Percentiles rank a stretch among this genome's conserved stretches.
Evolutionary conservation across 2,888 invertebrate species (phyloP).

Genomic region (Rapana venosa): DNA sequence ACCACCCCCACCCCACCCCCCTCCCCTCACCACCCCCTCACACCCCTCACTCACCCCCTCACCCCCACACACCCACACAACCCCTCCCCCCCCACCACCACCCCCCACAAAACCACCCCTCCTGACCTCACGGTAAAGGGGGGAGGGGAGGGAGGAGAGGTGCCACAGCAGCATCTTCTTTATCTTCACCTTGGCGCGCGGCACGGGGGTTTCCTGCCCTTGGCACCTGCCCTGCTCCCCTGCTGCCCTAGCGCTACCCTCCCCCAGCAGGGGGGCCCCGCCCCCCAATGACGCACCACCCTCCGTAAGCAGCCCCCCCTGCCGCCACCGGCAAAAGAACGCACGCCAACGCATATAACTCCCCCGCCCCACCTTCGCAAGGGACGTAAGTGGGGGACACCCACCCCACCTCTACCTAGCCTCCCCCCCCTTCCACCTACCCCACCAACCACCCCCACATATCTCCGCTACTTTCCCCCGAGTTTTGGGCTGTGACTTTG

Average conservation of each 20-base stretch:
- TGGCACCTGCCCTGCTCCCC: neutral
- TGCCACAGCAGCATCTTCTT: constrained; percentile 73
- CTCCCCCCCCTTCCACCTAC: neutral
- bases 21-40: neutral
- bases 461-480: too few relatives aligned
- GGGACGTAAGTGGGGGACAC: constrained; percentile 63
- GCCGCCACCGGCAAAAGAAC: constrained; percentile 62
- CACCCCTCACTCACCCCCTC: neutral
- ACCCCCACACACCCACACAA: neutral
- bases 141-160: constrained; percentile 55
- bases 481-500: neutral
- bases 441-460: too few relatives aligned
- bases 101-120: too few relatives aligned
- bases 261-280: constrained; percentile 42
- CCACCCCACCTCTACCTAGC: neutral
- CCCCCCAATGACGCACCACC: constrained; percentile 68
- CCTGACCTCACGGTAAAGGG: too few relatives aligned
- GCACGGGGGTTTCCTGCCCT: constrained; percentile 68
- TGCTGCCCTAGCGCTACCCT: neutral
- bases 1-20: neutral
- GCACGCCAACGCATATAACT: constrained; percentile 60
- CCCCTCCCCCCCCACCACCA: constrained; percentile 18
- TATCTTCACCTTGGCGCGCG: constrained; percentile 75
- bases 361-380: constrained; percentile 55
- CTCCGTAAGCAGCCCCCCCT: constrained; percentile 62